These are phyloP conservation scores for Dynastes maya DNA, from an alignment of 2,888 invertebrate genomes.

Conservation along the genomic window DNA sequence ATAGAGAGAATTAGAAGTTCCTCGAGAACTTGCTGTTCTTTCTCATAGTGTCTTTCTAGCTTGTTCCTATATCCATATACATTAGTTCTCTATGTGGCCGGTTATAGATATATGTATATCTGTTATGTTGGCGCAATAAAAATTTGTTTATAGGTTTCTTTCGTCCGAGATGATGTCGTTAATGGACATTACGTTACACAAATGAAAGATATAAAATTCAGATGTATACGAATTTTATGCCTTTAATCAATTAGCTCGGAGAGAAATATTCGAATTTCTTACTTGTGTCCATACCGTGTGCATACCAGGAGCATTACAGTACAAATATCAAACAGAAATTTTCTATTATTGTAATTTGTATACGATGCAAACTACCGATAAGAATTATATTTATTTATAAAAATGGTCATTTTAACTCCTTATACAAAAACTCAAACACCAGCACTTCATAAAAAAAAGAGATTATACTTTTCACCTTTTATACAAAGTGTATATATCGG, in stretches of 20 bases:
- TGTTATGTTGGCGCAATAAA: conserved; percentile 12
- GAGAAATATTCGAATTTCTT: conserved; percentile 19
- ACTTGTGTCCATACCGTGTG: neutral
- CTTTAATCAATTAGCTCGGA: conserved; percentile 19
- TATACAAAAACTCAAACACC: too few species aligned
- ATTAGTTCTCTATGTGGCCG: too few species aligned
- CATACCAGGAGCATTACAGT: too few species aligned
- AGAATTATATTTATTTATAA: too few species aligned
- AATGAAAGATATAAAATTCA: neutral
- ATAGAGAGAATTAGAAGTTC: neutral
- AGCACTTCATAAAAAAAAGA: too few species aligned
- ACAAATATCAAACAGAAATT: too few species aligned
- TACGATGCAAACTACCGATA: too few species aligned
- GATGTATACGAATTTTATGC: conserved; percentile 5
- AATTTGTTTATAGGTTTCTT: conserved; percentile 37
- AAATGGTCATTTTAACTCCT: too few species aligned
- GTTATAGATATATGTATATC: neutral
- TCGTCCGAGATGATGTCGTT: conserved; percentile 25
- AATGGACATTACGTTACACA: conserved; percentile 23
- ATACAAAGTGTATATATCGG: too few species aligned
- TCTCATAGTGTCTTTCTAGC: neutral
- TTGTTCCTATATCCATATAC: too few species aligned
- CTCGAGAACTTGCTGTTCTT: neutral
- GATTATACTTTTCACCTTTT: too few species aligned
- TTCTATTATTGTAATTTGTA: too few species aligned